Percentiles rank a stretch among this genome's conserved stretches.
phyloP scores from a whole-genome alignment of 2,797 vertebrate genomes.

The Sternarchorhynchus goeldii region DNA sequence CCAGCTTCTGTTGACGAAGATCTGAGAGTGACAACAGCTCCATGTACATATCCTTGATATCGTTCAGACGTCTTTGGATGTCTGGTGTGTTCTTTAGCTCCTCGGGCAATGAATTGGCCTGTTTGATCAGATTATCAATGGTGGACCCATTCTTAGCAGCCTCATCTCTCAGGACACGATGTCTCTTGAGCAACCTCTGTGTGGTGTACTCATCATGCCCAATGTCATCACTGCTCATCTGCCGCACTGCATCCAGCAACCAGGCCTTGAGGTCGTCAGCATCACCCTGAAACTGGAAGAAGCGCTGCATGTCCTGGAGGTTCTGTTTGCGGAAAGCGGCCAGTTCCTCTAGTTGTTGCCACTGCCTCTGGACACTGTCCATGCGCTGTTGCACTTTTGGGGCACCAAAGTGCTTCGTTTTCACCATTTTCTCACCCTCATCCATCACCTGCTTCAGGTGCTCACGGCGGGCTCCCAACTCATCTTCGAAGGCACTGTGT shows the following conservation, averaged over 20 bases:
- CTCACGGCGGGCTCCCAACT: constrained; percentile 80
- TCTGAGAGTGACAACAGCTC: constrained; percentile 85
- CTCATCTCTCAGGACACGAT: constrained; percentile 83
- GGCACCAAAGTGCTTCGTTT: constrained; percentile 77
- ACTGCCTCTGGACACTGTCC: constrained; percentile 78
- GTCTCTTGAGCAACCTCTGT: constrained; percentile 82
- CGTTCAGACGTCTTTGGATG: constrained; percentile 81
- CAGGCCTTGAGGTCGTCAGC: constrained; percentile 87
- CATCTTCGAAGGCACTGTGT: constrained; percentile 91
- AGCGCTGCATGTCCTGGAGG: constrained; percentile 84
- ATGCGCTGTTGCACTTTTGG: constrained; percentile 78
- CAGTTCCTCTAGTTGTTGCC: constrained; percentile 92
- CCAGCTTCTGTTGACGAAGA: constrained; percentile 82
- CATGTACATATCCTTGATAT: constrained; percentile 82
- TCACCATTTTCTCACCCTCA: constrained; percentile 81
- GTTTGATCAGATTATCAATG: constrained; percentile 80
- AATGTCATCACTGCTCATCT: constrained; percentile 81
- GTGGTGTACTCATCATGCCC: constrained; percentile 93
- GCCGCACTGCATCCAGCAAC: constrained; percentile 83
- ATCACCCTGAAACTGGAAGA: constrained; percentile 96
- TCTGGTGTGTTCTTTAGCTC: constrained; percentile 87
- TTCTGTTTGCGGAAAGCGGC: constrained; percentile 87
- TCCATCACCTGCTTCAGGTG: constrained; percentile 78
- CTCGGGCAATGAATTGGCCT: constrained; percentile 83
- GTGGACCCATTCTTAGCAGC: constrained; percentile 78